Evolutionary conservation across 2,113 vertebrate species (phyloP), one percentile per base, ranked within the genome.

Genomic region (Daphoenositta chrysoptera): DNA sequence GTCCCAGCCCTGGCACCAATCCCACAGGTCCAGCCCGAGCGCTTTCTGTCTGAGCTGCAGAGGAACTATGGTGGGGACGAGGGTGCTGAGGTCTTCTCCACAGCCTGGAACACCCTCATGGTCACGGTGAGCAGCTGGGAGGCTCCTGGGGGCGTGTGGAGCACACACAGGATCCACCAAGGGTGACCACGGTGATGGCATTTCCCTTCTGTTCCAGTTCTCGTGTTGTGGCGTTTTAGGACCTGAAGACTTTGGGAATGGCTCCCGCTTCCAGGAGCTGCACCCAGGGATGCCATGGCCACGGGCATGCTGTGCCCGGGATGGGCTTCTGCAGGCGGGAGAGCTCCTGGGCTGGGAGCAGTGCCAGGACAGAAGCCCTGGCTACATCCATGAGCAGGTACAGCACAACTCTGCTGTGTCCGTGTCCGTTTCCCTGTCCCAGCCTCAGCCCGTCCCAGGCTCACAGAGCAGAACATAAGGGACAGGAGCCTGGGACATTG

Each of bases 181-280:
- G 40, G 35, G 37, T 33, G 48, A 50, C 23, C 3, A 1, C 0
- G 0, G 13, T 61, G 31, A 89, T n/a, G 58, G 21, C 1, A 0
- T 30, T 53, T 63, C 68, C 40, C 37, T 95, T 82, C 64, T 28
- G 0, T 94, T 95, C 50, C 92, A 98, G 97, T 95, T 98, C 87
- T 96, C 91, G 0, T 98, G 97, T 33, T 98, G 97, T 23, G 97
- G 97, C 2, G 95, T 97, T 95, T 79, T 90, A 33, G 97, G 97
- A 61, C 94, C 97, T 0, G 93, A 93, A 42, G 97, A 97, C 65
- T 98, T 98, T 35, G 93, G 91, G 78, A 97, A 97, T 0, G 96
- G 96, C 22, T 97, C 96, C 53, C 69, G 26, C 18, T 97, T 97
- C 75, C 94, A 95, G 56, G 89, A 97, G 81, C 78, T 97, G 39